Evolutionary conservation across 2,888 invertebrate species (phyloP).

Genomic region (Caenorhabditis zanzibari): DNA sequence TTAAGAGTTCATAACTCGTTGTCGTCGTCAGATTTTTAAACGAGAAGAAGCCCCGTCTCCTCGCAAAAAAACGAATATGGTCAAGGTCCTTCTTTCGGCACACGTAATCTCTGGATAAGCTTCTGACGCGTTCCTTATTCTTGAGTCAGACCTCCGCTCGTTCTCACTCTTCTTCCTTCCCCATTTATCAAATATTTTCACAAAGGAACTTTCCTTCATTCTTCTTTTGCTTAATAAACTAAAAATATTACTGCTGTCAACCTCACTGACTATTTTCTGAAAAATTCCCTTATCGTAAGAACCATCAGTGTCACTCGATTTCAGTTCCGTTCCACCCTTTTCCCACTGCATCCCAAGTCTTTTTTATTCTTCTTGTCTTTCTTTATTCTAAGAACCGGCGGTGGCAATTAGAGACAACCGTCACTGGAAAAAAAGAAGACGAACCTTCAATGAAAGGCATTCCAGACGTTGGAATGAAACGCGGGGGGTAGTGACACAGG

Average conservation of each 20-base stretch:
- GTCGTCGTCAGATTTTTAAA: conserved; percentile 53
- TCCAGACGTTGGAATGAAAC: conserved; percentile 48
- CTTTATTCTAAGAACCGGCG: conserved; percentile 31
- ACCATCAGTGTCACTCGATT: conserved; percentile 18
- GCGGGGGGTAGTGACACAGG: conserved; percentile 7
- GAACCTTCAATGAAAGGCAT: conserved; percentile 53
- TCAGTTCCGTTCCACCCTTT: conserved; percentile 7
- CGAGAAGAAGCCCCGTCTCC: conserved; percentile 14
- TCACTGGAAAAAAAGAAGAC: conserved; percentile 18
- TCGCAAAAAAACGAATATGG: conserved; percentile 5
- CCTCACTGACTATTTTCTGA: no score
- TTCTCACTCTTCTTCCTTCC: not conserved
- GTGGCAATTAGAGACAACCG: conserved; percentile 50
- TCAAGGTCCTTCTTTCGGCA: conserved; percentile 6
- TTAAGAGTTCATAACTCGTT: conserved; percentile 40
- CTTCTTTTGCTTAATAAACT: conserved; percentile 44
- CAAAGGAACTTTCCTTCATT: no score
- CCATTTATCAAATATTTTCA: not conserved
- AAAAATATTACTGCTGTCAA: no score
- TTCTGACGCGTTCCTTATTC: conserved; percentile 21
- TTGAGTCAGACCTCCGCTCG: conserved; percentile 20
- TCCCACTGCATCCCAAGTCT: not conserved
- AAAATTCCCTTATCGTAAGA: conserved; percentile 31
- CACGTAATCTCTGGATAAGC: conserved; percentile 51
- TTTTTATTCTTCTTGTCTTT: conserved; percentile 11